Percentiles rank a stretch among this genome's conserved stretches.
These are phyloP conservation scores for Drosophila anomalata DNA, from an alignment of 2,888 invertebrate genomes.

Conservation along the genomic window DNA sequence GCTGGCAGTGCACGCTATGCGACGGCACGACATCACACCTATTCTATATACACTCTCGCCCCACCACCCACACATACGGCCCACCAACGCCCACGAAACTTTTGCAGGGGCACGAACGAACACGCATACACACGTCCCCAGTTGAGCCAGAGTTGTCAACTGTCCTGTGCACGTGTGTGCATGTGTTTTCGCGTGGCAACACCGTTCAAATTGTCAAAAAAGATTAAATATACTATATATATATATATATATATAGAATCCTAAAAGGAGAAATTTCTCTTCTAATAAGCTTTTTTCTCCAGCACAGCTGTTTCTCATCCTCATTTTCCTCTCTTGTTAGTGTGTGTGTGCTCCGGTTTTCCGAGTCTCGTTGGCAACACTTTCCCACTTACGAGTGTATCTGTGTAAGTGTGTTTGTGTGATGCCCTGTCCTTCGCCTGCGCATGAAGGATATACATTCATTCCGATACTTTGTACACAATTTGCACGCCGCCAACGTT, in stretches of 20 bases:
- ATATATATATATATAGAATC: not conserved
- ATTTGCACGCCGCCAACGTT: constrained; percentile 51
- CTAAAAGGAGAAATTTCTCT: not conserved
- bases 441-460: constrained; percentile 53
- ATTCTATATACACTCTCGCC: not conserved
- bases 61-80: constrained; percentile 1
- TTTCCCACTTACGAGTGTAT: constrained; percentile 58
- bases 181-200: constrained; percentile 22
- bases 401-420: constrained; percentile 51
- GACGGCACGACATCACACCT: constrained; percentile 22
- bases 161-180: constrained; percentile 53
- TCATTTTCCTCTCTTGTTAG: not conserved
- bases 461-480: constrained; percentile 68
- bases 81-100: constrained; percentile 32
- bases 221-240: not conserved
- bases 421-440: constrained; percentile 68
- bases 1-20: constrained; percentile 18
- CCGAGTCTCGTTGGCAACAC: constrained; percentile 51
- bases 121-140: constrained; percentile 2
- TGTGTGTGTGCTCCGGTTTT: constrained; percentile 10
- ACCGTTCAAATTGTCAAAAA: constrained; percentile 2
- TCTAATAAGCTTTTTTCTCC: constrained; percentile 8
- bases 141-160: constrained; percentile 46
- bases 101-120: constrained; percentile 33
- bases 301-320: constrained; percentile 56